Evolutionary conservation across 2,797 vertebrate species (phyloP), one percentile per base, ranked within the genome.

Genomic region (Aselliscus stoliczkanus): DNA sequence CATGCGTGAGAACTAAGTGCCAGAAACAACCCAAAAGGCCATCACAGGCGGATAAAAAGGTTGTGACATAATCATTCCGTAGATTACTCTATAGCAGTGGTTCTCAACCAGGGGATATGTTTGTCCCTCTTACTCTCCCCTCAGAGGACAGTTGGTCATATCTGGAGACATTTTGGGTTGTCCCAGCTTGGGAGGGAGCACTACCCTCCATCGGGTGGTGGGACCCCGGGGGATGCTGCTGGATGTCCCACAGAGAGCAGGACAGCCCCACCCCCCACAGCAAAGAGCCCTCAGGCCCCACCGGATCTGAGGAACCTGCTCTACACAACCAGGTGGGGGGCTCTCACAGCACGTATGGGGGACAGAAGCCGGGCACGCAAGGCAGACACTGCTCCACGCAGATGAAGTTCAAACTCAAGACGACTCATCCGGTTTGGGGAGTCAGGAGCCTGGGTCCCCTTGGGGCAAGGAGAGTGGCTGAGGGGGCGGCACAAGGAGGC

Each of bases 251-350:
- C 18, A 3, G 4, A 0, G 3, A 31, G 20, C 23, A 5, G 25
- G 27, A 31, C 42, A 14, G 25, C 17, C 37, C 47, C 6, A 3
- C 4, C 4, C 10, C 37, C 60, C 10, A n/a, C 5, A 5, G 10
- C 5, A 7, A 10, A 31, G 20, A 34, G n/a, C 5, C 5, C 1
- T 12, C 70, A 4, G 14, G 21, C 54, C 58, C 47, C 15, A 4
- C 8, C n/a, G n/a, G n/a, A n/a, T 21, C 4, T 8, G 20, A 44
- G 81, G 20, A 31, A 44, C 39, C 69, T 34, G 17, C n/a, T 2
- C 4, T 1, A 2, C n/a, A 27, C 44, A 34, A 1, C 42, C 79
- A 29, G 20, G 1, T 0, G 0, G 0, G 0, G 5, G 21, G 80
- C 0, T n/a, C 34, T 25, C 3, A 5, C 13, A 2, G 25, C 0